phyloP scores from a whole-genome alignment of 2,113 vertebrate species.

The Rhinolophus sinicus region DNA sequence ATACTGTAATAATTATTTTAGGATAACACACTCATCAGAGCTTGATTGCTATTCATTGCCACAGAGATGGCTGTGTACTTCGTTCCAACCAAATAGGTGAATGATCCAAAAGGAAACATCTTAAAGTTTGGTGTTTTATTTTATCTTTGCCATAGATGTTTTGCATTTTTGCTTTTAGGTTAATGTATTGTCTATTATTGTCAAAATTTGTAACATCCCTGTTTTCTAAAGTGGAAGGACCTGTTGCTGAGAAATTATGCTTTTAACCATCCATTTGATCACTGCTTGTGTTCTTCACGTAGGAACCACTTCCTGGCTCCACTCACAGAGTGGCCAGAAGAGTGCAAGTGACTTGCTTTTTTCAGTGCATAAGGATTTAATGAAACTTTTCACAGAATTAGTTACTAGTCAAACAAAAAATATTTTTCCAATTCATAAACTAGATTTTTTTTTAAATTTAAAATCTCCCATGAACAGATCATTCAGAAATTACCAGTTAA shows the following conservation, averaged over 20 bases:
- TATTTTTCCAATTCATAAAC: constrained; percentile 28
- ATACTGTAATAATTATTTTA: constrained; percentile 9
- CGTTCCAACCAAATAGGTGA: background rate
- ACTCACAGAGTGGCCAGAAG: background rate
- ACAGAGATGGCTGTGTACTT: background rate
- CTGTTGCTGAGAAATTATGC: background rate
- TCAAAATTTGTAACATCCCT: background rate
- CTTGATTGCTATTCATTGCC: background rate
- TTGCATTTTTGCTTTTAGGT: constrained; percentile 42
- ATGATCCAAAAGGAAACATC: background rate
- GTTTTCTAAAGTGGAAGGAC: background rate
- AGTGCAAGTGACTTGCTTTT: background rate
- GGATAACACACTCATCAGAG: background rate
- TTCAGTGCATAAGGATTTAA: background rate
- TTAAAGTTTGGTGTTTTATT: background rate
- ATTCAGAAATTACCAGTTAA: background rate
- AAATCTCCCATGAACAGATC: background rate
- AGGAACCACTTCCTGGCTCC: constrained; percentile 51
- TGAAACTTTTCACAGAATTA: background rate
- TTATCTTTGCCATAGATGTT: background rate
- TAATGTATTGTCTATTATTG: background rate
- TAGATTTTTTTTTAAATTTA: constrained; percentile 1
- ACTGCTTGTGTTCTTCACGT: background rate
- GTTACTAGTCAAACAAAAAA: background rate
- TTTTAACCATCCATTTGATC: constrained; percentile 40